Evolutionary conservation across 2,797 vertebrate species (phyloP).

Genomic region (Siniperca scherzeri): DNA sequence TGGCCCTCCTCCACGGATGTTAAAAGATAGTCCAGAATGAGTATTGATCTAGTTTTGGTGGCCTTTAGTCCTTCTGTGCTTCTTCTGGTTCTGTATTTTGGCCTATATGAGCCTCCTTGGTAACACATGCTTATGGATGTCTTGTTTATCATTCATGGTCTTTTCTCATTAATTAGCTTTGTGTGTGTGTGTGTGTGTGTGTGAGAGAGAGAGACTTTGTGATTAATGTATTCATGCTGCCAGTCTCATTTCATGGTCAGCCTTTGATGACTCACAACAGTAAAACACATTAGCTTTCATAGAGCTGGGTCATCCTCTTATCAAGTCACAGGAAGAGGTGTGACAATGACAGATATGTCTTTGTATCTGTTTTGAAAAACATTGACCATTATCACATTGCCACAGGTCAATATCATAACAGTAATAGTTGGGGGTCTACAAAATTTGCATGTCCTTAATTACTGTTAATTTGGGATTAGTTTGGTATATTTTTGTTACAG

Average conservation of each 20-base stretch:
- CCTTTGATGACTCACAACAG: neutral
- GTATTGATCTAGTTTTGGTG: conserved; percentile 59
- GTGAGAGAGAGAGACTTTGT: neutral
- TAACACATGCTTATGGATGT: conserved; percentile 63
- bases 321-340: neutral
- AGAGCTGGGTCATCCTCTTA: neutral
- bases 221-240: conserved; percentile 37
- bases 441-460: neutral
- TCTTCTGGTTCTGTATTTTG: conserved; percentile 32
- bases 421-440: neutral
- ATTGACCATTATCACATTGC: neutral
- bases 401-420: neutral
- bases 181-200: neutral
- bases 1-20: neutral
- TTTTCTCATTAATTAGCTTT: conserved; percentile 63
- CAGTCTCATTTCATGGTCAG: conserved; percentile 27
- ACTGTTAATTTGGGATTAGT: neutral
- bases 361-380: neutral
- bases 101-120: conserved; percentile 28
- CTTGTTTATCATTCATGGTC: conserved; percentile 58
- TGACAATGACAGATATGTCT: neutral
- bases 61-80: conserved; percentile 21
- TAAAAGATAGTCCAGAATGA: conserved; percentile 19
- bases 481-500: neutral
- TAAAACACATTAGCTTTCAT: conserved; percentile 11